These are phyloP conservation scores for Tubiluchus corallicola DNA, from an alignment of 2,888 invertebrate species.

Conservation along the genomic window DNA sequence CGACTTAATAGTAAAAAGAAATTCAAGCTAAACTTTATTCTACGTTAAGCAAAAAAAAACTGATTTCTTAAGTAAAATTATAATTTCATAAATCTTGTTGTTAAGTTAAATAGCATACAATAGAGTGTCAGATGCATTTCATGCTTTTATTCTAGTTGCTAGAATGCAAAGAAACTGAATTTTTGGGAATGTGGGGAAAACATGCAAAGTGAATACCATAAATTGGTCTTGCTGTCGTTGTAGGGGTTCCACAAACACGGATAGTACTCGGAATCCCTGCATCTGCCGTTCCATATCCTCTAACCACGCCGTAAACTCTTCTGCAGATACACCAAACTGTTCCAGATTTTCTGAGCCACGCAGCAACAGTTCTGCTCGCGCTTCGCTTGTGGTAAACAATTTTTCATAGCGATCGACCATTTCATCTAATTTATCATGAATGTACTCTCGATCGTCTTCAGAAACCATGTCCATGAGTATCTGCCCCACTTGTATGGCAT, in stretches of 20 bases:
- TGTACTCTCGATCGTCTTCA: slow-evolving; percentile 12
- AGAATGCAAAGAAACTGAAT: slow-evolving; percentile 28
- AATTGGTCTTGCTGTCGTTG: slow-evolving; percentile 52
- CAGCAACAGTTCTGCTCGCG: slow-evolving; percentile 56
- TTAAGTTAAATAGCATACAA: slow-evolving; percentile 5
- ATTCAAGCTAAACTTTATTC: no score
- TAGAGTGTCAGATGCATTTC: slow-evolving; percentile 5
- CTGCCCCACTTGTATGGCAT: slow-evolving; percentile 13
- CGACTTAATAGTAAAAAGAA: no score
- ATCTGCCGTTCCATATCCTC: slow-evolving; percentile 67
- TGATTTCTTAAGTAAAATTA: slow-evolving; percentile 2
- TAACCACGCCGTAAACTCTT: slow-evolving; percentile 87
- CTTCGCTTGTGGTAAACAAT: slow-evolving; percentile 46
- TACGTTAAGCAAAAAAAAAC: not conserved
- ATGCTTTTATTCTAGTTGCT: slow-evolving; percentile 4
- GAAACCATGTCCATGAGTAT: slow-evolving; percentile 11
- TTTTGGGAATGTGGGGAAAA: no score
- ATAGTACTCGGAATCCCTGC: slow-evolving; percentile 56
- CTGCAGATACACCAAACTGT: slow-evolving; percentile 71
- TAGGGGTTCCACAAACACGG: slow-evolving; percentile 76
- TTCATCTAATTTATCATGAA: slow-evolving; percentile 13
- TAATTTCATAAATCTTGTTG: slow-evolving; percentile 5
- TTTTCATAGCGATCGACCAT: slow-evolving; percentile 48
- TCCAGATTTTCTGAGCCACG: slow-evolving; percentile 70
- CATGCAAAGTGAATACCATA: no score